Percentiles rank a stretch among this genome's conserved stretches.
Evolutionary conservation across 2,888 invertebrate genomes (phyloP).

Genomic region (Phlogophora meticulosa): DNA sequence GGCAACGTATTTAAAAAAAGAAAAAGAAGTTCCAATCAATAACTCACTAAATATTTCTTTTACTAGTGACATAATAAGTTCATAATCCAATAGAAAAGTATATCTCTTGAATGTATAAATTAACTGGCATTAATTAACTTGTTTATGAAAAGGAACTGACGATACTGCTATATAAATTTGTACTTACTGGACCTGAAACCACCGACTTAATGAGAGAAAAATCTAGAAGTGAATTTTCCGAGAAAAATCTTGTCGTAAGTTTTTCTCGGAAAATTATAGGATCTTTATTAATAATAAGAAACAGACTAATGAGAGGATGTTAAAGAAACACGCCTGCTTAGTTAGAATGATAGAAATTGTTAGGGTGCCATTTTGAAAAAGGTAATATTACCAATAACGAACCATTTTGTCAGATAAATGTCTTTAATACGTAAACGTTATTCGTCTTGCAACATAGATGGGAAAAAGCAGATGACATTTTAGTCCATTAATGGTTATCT

Average conservation of each 20-base stretch:
- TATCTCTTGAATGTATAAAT: not conserved
- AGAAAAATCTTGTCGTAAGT: not conserved
- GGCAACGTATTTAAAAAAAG: too few species aligned
- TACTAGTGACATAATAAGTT: too few species aligned
- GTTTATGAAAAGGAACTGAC: slow-evolving; percentile 9
- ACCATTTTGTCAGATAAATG: too few species aligned
- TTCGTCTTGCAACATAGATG: too few species aligned
- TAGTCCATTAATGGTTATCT: too few species aligned
- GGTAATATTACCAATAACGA: not conserved
- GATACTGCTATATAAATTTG: slow-evolving; percentile 27
- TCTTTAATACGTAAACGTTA: too few species aligned
- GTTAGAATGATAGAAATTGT: not conserved
- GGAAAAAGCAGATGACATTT: too few species aligned
- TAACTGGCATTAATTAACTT: not conserved
- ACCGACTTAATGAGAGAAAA: slow-evolving; percentile 39
- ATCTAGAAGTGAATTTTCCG: slow-evolving; percentile 22
- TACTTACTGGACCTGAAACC: slow-evolving; percentile 11
- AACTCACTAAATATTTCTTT: not conserved
- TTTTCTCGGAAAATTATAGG: slow-evolving; percentile 46
- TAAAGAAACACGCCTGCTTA: not conserved
- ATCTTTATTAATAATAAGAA: slow-evolving; percentile 26
- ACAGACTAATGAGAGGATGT: slow-evolving; percentile 20
- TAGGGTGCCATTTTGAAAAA: not conserved
- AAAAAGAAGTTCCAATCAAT: not conserved
- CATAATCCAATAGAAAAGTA: not conserved